phyloP scores from a whole-genome alignment of 2,797 vertebrate species.

The Anguilla marmorata region DNA sequence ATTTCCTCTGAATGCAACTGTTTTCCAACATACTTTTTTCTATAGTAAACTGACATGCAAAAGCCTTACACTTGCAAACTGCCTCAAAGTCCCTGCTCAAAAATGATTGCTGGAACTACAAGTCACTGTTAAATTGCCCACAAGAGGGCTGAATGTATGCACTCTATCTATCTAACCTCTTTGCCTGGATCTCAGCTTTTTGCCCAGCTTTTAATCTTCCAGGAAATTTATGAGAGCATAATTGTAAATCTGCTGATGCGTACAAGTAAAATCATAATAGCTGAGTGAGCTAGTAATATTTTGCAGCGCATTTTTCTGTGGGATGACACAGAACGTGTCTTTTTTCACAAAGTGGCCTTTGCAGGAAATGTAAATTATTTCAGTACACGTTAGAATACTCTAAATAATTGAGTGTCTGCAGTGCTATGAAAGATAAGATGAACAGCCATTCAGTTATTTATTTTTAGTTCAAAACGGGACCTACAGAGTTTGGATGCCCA shows the following conservation, averaged over 20 bases:
- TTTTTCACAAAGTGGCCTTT: not conserved
- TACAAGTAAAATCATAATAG: not conserved
- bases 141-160: not conserved
- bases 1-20: conserved; percentile 1
- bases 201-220: not conserved
- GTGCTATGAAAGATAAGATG: not conserved
- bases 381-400: not conserved
- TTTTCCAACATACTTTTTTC: not conserved
- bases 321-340: not conserved
- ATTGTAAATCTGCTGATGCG: not conserved
- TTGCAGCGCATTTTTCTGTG: not conserved
- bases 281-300: not conserved
- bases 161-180: not conserved
- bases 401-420: not conserved
- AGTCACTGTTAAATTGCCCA: not conserved
- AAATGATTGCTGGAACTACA: not conserved
- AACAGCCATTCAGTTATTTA: conserved; percentile 14
- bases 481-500: not conserved
- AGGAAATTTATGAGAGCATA: not conserved
- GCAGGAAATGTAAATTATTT: not conserved
- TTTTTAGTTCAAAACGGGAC: not conserved
- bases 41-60: not conserved
- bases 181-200: not conserved
- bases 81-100: not conserved
- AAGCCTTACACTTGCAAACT: not conserved